These are phyloP conservation scores for Eubucco bourcierii DNA, from an alignment of 2,113 vertebrate genomes.

Conservation along the genomic window DNA sequence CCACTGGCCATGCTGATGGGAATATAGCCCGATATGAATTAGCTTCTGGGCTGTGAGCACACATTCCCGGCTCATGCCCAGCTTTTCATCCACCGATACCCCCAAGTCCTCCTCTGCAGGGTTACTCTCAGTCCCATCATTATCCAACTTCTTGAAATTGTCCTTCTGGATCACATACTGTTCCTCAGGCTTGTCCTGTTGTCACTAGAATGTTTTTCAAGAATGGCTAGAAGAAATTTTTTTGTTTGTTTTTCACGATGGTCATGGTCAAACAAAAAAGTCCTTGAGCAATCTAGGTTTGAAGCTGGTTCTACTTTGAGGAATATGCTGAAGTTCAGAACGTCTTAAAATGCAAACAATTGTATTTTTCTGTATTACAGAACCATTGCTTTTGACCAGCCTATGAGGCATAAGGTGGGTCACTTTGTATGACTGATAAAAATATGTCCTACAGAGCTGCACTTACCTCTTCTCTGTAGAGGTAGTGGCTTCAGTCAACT, in stretches of 20 bases:
- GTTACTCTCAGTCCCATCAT: too few species aligned
- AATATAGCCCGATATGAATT: too few species aligned
- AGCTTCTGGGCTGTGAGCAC: too few species aligned
- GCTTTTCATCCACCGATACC: too few species aligned
- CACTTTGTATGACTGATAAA: neutral
- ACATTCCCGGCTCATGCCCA: too few species aligned
- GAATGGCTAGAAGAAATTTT: neutral
- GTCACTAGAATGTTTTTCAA: neutral
- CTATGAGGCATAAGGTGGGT: neutral
- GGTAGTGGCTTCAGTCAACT: neutral
- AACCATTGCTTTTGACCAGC: rapidly evolving
- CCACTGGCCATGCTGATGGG: too few species aligned
- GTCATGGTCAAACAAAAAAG: neutral
- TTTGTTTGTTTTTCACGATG: neutral
- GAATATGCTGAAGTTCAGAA: neutral
- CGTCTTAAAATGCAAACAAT: neutral
- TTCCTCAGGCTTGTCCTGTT: neutral
- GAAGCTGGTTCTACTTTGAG: neutral
- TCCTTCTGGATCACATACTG: too few species aligned
- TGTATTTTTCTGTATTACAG: neutral
- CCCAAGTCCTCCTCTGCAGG: too few species aligned
- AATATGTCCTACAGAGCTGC: neutral
- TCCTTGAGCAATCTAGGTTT: neutral
- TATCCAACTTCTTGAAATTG: too few species aligned
- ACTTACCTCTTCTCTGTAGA: neutral